A percentile compares a stretch with the other conserved stretches of the same genome.
Evolutionary conservation across 2,113 vertebrate genomes (phyloP).

Genomic region (Lanius ludovicianus): DNA sequence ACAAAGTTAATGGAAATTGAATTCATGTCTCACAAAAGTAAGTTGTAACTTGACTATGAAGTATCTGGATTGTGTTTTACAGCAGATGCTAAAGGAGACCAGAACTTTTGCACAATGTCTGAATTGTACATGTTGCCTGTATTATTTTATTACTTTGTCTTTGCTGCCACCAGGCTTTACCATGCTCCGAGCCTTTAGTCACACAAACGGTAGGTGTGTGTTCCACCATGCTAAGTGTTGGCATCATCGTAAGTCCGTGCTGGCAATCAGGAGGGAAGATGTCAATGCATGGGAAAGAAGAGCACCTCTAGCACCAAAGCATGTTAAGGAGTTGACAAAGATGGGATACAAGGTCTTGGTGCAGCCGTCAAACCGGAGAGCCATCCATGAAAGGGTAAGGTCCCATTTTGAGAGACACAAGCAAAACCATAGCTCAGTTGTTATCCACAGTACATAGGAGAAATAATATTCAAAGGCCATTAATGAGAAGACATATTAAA

Average conservation of each 20-base stretch:
- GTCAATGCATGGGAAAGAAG: slow-evolving; percentile 93
- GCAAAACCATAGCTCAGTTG: not conserved
- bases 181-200: slow-evolving; percentile 82
- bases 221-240: slow-evolving; percentile 57
- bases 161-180: slow-evolving; percentile 54
- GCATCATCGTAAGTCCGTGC: slow-evolving; percentile 79
- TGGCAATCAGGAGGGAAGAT: slow-evolving; percentile 93
- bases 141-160: slow-evolving; percentile 44
- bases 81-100: slow-evolving; percentile 71
- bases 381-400: slow-evolving; percentile 91
- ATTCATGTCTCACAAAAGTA: not conserved
- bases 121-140: not conserved
- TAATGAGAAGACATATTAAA: not conserved
- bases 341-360: slow-evolving; percentile 92
- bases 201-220: slow-evolving; percentile 23
- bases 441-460: not conserved
- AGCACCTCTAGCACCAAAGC: slow-evolving; percentile 91
- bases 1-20: not conserved
- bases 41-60: not conserved
- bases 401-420: not conserved
- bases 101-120: not conserved
- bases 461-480: not conserved
- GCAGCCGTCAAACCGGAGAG: slow-evolving; percentile 92
- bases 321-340: slow-evolving; percentile 88
- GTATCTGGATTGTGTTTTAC: slow-evolving; percentile 48